phyloP scores from a whole-genome alignment of 2,888 invertebrate species.

The Drosophila antonietae region DNA sequence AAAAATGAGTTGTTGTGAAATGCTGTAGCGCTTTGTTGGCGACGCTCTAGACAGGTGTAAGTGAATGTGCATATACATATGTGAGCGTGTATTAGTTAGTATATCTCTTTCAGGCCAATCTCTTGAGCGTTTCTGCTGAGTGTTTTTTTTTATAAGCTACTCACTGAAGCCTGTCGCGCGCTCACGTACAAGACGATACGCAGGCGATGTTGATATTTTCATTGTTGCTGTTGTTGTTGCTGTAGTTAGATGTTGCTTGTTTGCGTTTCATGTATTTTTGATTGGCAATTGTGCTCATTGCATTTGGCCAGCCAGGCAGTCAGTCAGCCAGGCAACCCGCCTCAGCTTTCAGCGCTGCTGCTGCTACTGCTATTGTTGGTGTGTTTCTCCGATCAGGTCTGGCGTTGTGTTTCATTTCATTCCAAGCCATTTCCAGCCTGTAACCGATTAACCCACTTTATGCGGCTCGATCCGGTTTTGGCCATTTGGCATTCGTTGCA shows the following conservation, averaged over 20 bases:
- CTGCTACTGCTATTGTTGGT: slow-evolving; percentile 17
- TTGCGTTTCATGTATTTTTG: slow-evolving; percentile 43
- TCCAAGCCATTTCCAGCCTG: slow-evolving; percentile 63
- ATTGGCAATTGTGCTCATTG: slow-evolving; percentile 67
- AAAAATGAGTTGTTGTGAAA: slow-evolving; percentile 20
- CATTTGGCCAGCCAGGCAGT: slow-evolving; percentile 40
- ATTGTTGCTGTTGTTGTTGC: slow-evolving; percentile 4
- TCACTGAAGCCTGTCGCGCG: slow-evolving; percentile 66
- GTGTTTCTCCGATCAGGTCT: slow-evolving; percentile 32
- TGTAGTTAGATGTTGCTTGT: slow-evolving; percentile 15
- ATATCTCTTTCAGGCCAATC: slow-evolving; percentile 15
- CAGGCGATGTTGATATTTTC: slow-evolving; percentile 9
- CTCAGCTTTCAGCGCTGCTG: slow-evolving; percentile 48
- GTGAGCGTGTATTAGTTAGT: slow-evolving; percentile 10
- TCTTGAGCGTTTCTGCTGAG: slow-evolving; percentile 9
- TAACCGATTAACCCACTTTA: slow-evolving; percentile 74
- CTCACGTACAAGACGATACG: slow-evolving; percentile 23
- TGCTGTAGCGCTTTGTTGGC: slow-evolving; percentile 8
- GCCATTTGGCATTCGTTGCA: slow-evolving; percentile 33
- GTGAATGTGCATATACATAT: neutral
- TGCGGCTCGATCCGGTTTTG: slow-evolving; percentile 52
- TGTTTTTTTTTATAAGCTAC: slow-evolving; percentile 12
- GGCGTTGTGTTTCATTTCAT: slow-evolving; percentile 41
- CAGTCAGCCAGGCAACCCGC: slow-evolving; percentile 16
- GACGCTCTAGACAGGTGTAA: neutral